These are phyloP conservation scores for Notolabrus celidotus DNA, from an alignment of 2,797 vertebrate species.

Conservation along the genomic window DNA sequence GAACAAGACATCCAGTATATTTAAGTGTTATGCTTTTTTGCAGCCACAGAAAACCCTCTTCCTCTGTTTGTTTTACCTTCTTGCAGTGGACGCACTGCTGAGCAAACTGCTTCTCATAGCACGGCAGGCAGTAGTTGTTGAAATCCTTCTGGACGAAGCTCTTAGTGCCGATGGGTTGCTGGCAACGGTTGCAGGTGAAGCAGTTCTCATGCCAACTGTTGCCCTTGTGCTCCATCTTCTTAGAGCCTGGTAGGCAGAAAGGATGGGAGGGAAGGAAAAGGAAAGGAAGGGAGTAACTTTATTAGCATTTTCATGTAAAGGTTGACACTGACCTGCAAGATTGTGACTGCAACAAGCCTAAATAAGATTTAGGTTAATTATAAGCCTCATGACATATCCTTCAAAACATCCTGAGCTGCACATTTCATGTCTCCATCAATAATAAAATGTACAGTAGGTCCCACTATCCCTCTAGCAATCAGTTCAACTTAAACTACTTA, in stretches of 20 bases:
- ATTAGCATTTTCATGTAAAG: not conserved
- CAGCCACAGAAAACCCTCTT: too few species aligned
- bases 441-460: not conserved
- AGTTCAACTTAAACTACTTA: not conserved
- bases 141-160: conserved; percentile 93
- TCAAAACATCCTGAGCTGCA: too few species aligned
- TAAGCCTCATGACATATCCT: not conserved
- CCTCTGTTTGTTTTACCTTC: conserved; percentile 82
- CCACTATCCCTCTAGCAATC: not conserved
- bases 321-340: too few species aligned
- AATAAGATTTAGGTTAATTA: not conserved
- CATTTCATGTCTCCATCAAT: too few species aligned
- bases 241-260: conserved; percentile 85
- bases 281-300: not conserved
- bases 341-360: too few species aligned
- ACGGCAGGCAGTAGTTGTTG: conserved; percentile 92
- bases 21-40: too few species aligned
- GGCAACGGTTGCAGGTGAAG: conserved; percentile 92
- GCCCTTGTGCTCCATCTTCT: conserved; percentile 96
- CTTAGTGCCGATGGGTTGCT: conserved; percentile 93
- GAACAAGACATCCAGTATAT: not conserved
- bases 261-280: not conserved
- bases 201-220: conserved; percentile 97
- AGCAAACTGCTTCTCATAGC: conserved; percentile 96
- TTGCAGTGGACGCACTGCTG: conserved; percentile 93